phyloP scores from a whole-genome alignment of 2,113 vertebrate genomes.

The Cavia porcellus region DNA sequence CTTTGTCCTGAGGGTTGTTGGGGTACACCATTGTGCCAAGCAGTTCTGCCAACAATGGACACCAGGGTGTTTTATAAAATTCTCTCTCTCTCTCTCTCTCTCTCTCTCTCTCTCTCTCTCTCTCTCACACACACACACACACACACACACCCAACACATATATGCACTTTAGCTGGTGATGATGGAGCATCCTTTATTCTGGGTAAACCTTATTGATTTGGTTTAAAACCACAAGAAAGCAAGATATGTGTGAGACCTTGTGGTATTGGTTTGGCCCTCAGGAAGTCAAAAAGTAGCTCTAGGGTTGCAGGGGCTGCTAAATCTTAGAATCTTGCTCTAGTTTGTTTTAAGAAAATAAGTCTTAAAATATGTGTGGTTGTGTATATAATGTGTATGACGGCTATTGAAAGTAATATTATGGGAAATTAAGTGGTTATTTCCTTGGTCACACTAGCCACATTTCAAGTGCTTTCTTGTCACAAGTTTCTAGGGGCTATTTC shows the following conservation, averaged over 20 bases:
- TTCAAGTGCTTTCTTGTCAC: not conserved
- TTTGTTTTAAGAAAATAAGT: not conserved
- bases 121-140: not conserved
- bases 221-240: conserved; percentile 31
- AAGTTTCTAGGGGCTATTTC: not conserved
- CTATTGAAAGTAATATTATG: conserved; percentile 12
- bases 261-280: not conserved
- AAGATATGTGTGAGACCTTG: not conserved
- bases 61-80: not conserved
- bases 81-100: not conserved
- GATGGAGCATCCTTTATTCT: not conserved
- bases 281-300: not conserved
- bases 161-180: not conserved
- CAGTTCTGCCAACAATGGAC: not conserved
- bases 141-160: not conserved
- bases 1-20: not conserved
- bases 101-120: not conserved
- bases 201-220: not conserved
- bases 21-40: not conserved
- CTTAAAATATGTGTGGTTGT: not conserved
- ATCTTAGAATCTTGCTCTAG: not conserved
- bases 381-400: not conserved
- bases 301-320: not conserved
- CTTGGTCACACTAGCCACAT: not conserved
- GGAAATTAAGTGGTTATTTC: not conserved